These are phyloP conservation scores for Eulimnadia texana DNA, from an alignment of 1,140 invertebrate species.

Conservation along the genomic window DNA sequence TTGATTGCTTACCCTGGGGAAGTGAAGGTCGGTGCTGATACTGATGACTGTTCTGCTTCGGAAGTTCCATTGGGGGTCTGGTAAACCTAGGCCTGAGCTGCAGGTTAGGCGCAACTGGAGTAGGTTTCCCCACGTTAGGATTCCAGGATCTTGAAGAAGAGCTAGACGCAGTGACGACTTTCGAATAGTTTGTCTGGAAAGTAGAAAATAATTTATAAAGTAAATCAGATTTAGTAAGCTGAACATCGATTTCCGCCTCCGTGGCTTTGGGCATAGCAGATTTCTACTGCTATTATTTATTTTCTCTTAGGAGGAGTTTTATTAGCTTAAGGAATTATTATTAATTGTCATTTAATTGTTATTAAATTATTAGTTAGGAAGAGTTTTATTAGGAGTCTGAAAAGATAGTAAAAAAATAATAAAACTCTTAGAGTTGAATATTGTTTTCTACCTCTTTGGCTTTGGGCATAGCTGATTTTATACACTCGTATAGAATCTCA, in stretches of 20 bases:
- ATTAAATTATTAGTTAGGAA: too few relatives aligned
- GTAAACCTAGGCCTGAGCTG: not conserved
- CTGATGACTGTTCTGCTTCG: not conserved
- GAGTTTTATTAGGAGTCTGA: too few relatives aligned
- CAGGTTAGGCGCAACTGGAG: not conserved
- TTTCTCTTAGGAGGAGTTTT: too few relatives aligned
- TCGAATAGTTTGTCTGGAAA: too few relatives aligned
- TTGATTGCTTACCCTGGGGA: not conserved
- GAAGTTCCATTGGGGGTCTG: slow-evolving; percentile 3
- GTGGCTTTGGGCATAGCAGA: too few relatives aligned
- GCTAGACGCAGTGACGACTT: not conserved
- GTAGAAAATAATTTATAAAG: too few relatives aligned
- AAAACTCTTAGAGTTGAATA: not conserved
- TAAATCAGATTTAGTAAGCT: too few relatives aligned
- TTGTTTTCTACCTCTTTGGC: slow-evolving; percentile 23
- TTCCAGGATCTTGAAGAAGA: not conserved
- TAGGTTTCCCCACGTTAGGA: not conserved
- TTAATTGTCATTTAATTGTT: too few relatives aligned
- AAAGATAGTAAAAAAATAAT: not conserved
- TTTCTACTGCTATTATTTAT: too few relatives aligned
- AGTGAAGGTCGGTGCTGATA: not conserved
- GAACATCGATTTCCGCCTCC: too few relatives aligned
- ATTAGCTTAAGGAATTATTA: too few relatives aligned
- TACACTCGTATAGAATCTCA: slow-evolving; percentile 56
- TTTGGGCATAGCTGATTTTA: slow-evolving; percentile 57